Evolutionary conservation across 2,113 vertebrate genomes (phyloP).

Genomic region (Eubucco bourcierii): DNA sequence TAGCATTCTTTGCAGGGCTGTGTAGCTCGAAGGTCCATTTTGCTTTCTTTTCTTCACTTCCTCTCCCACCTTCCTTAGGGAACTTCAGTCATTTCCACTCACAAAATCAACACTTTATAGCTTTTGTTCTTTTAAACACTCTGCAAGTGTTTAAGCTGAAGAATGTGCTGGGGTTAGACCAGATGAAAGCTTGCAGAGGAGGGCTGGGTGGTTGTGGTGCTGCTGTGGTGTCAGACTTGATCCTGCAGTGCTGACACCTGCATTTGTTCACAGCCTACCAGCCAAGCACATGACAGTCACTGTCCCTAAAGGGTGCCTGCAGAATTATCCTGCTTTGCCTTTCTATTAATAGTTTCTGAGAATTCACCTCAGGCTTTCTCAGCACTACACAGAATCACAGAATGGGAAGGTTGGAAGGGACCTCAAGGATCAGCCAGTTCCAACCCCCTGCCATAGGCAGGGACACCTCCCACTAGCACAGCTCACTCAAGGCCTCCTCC

Average conservation of each 20-base stretch:
- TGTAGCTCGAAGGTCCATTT: neutral
- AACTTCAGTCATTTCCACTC: neutral
- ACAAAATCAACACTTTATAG: neutral
- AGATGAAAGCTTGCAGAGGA: neutral
- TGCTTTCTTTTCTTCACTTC: neutral
- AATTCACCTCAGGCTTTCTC: neutral
- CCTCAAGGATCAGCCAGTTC: too few relatives aligned
- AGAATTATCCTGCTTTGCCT: neutral
- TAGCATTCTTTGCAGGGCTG: neutral
- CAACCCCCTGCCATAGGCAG: too few relatives aligned
- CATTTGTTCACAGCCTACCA: neutral
- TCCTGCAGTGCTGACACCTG: neutral
- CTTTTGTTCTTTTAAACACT: neutral
- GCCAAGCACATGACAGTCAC: neutral
- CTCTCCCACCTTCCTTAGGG: neutral
- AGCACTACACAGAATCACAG: neutral
- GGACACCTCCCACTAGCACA: too few relatives aligned
- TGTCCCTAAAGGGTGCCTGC: neutral
- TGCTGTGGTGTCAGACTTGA: neutral
- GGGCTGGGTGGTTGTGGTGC: neutral
- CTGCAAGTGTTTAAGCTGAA: neutral
- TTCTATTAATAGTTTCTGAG: neutral
- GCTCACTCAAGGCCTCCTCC: too few relatives aligned
- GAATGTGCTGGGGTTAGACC: neutral
- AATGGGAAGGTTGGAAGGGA: too few relatives aligned